Evolutionary conservation across 2,113 vertebrate genomes (phyloP).

Genomic region (Typhlomys cinereus): DNA sequence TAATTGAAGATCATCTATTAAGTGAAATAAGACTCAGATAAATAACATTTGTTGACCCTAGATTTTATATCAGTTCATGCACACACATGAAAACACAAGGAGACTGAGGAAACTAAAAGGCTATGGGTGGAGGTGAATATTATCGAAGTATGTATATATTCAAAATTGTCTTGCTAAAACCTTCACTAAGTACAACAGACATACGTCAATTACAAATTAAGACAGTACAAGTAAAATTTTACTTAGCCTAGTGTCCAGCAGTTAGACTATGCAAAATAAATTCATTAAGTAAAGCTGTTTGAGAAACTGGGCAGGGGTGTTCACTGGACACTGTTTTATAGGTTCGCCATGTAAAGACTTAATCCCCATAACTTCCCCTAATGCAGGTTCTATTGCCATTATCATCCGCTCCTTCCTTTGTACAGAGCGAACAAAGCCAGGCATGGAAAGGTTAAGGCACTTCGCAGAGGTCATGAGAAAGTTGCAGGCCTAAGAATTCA

Average conservation of each 20-base stretch:
- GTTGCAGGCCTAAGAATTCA: background rate
- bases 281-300: background rate
- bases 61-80: background rate
- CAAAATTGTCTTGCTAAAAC: background rate
- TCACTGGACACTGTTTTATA: conserved; percentile 15
- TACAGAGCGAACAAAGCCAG: conserved; percentile 30
- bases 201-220: background rate
- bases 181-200: background rate
- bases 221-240: background rate
- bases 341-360: background rate
- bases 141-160: background rate
- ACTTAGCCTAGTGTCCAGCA: background rate
- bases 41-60: background rate
- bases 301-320: background rate
- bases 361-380: conserved; percentile 4
- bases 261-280: background rate
- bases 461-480: conserved; percentile 49
- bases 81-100: background rate
- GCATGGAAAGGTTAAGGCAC: conserved; percentile 42
- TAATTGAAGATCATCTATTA: too few relatives aligned
- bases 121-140: background rate
- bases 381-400: background rate
- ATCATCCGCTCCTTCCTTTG: conserved; percentile 4
- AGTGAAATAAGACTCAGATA: background rate
- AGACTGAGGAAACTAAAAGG: background rate